phyloP scores from a whole-genome alignment of 2,797 vertebrate genomes.

The Gymnodraco acuticeps region DNA sequence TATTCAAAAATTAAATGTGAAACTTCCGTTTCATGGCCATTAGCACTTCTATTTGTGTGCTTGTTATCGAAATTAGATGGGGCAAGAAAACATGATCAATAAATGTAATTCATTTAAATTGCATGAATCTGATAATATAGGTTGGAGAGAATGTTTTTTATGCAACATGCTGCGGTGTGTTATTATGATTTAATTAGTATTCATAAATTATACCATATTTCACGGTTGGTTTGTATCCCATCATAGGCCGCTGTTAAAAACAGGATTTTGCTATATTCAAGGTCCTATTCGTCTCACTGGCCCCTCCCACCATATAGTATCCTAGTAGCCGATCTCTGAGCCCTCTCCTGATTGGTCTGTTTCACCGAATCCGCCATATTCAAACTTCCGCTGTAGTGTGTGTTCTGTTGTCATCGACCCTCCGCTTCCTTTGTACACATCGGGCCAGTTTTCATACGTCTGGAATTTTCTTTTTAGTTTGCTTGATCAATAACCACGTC shows the following conservation, averaged over 20 bases:
- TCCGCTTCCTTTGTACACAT: constrained; percentile 60
- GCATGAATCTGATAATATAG: not conserved
- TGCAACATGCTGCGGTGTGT: not conserved
- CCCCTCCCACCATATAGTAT: constrained; percentile 57
- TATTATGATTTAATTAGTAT: not conserved
- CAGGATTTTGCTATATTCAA: constrained; percentile 4
- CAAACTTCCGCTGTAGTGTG: constrained; percentile 80
- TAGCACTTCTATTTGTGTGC: not conserved
- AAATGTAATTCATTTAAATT: not conserved
- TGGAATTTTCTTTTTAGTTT: not conserved
- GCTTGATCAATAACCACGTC: not conserved
- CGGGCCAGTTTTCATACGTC: constrained; percentile 8
- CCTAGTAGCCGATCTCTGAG: constrained; percentile 28
- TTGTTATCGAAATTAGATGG: not conserved
- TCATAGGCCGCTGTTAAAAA: not conserved
- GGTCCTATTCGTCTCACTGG: constrained; percentile 4
- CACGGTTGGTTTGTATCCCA: not conserved
- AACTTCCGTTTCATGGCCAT: not conserved
- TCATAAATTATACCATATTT: too few relatives aligned
- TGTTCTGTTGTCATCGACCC: constrained; percentile 63
- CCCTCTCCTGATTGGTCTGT: constrained; percentile 73
- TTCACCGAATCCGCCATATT: constrained; percentile 81
- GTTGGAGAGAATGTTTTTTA: not conserved
- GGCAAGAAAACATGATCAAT: not conserved
- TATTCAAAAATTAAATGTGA: not conserved